phyloP scores from a whole-genome alignment of 2,888 invertebrate species.

The Drosophila affinis region DNA sequence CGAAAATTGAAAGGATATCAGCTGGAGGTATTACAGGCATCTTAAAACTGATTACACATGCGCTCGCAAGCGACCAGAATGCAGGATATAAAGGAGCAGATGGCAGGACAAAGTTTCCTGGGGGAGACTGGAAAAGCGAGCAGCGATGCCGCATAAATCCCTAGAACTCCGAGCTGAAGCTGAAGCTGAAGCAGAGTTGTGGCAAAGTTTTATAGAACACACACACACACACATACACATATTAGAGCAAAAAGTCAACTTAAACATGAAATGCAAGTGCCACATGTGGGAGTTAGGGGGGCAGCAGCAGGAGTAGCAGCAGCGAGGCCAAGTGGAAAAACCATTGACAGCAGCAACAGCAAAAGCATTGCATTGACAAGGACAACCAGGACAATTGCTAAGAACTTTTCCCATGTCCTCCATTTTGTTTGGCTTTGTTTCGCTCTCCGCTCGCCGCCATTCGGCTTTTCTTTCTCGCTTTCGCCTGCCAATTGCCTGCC shows the following conservation, averaged over 20 bases:
- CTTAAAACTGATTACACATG: constrained; percentile 69
- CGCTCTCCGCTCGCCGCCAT: constrained; percentile 1
- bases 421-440: constrained; percentile 46
- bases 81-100: constrained; percentile 30
- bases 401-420: constrained; percentile 15
- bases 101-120: constrained; percentile 58
- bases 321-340: constrained; percentile 36
- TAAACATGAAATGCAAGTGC: constrained; percentile 33
- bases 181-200: constrained; percentile 20
- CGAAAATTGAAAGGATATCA: constrained; percentile 44
- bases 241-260: constrained; percentile 25
- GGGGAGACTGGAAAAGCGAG: constrained; percentile 41
- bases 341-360: constrained; percentile 19
- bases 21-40: constrained; percentile 58
- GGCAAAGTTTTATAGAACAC: constrained; percentile 56
- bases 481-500: constrained; percentile 50
- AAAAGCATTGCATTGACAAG: constrained; percentile 27
- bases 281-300: neutral
- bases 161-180: constrained; percentile 39
- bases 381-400: constrained; percentile 42
- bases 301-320: constrained; percentile 4
- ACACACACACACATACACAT: constrained; percentile 7
- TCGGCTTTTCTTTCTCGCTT: constrained; percentile 40
- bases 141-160: constrained; percentile 63
- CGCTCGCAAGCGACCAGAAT: constrained; percentile 36